Evolutionary conservation across 2,113 vertebrate genomes (phyloP).

Genomic region (Acanthochromis polyacanthus): DNA sequence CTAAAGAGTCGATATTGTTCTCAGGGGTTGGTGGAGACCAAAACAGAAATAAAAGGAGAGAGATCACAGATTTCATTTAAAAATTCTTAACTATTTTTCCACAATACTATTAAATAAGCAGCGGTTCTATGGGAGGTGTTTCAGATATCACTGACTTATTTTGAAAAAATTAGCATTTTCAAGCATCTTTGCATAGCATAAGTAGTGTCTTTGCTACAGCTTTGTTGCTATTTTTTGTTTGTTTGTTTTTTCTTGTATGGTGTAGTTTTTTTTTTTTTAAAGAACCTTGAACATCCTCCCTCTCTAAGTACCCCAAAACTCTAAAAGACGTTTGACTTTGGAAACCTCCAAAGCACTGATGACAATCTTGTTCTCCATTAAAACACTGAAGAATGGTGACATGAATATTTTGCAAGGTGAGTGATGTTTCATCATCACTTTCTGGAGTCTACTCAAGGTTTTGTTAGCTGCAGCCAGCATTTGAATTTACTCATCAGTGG

Average conservation of each 20-base stretch:
- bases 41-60: too few species aligned
- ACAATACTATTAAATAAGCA: background rate
- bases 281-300: background rate
- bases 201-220: too few species aligned
- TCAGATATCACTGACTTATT: background rate
- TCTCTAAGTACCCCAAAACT: background rate
- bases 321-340: slow-evolving; percentile 9
- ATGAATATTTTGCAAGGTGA: slow-evolving; percentile 37
- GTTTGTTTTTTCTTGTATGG: background rate
- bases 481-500: slow-evolving; percentile 56
- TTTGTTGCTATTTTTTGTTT: background rate
- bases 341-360: slow-evolving; percentile 13
- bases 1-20: too few species aligned
- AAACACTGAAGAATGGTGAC: slow-evolving; percentile 12
- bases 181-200: background rate
- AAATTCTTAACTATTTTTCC: background rate
- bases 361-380: slow-evolving; percentile 14
- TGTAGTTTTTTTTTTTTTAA: background rate
- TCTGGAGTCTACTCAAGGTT: slow-evolving; percentile 39
- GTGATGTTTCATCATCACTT: slow-evolving; percentile 30
- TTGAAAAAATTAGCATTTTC: background rate
- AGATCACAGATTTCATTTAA: too few species aligned
- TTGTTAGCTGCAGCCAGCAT: slow-evolving; percentile 33
- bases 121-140: background rate
- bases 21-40: too few species aligned